Conservation (phyloP, 2,113 vertebrate genomes). For the Pelvicachromis taeniatus region DNA sequence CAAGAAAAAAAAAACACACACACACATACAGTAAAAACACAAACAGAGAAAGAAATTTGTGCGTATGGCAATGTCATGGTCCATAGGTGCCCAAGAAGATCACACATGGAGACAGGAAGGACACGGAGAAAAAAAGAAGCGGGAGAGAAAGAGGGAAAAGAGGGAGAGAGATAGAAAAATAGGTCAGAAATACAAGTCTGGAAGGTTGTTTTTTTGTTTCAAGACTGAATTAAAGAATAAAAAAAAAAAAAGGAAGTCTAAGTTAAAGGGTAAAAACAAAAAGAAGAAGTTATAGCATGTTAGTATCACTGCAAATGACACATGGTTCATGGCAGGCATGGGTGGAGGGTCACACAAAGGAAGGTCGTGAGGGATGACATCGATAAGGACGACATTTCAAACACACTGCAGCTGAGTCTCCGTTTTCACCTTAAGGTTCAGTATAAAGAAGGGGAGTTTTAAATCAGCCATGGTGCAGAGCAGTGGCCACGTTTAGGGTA, state of each 20-base stretch:
- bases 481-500: neutral
- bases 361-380: constrained; percentile 13
- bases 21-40: neutral
- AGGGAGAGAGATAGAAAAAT: constrained; percentile 85
- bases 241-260: constrained; percentile 62
- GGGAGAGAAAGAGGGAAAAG: constrained; percentile 57
- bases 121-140: constrained; percentile 35
- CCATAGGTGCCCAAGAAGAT: constrained; percentile 70
- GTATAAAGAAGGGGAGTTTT: neutral
- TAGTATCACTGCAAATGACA: constrained; percentile 49
- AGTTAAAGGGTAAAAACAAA: constrained; percentile 71
- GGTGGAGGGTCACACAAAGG: constrained; percentile 10
- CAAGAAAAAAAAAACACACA: neutral
- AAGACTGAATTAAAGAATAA: constrained; percentile 76
- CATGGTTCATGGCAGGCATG: constrained; percentile 32
- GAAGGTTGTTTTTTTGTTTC: constrained; percentile 77
- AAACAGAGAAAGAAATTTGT: constrained; percentile 41
- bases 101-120: constrained; percentile 60
- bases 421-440: neutral
- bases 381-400: neutral
- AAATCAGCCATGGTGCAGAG: neutral
- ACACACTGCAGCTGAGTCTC: constrained; percentile 2
- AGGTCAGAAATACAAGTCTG: constrained; percentile 90
- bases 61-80: constrained; percentile 71
- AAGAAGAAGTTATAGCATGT: constrained; percentile 62